Evolutionary conservation across 2,888 invertebrate species (phyloP), one percentile per base, ranked within the genome.

Genomic region (Cantharis lateralis): DNA sequence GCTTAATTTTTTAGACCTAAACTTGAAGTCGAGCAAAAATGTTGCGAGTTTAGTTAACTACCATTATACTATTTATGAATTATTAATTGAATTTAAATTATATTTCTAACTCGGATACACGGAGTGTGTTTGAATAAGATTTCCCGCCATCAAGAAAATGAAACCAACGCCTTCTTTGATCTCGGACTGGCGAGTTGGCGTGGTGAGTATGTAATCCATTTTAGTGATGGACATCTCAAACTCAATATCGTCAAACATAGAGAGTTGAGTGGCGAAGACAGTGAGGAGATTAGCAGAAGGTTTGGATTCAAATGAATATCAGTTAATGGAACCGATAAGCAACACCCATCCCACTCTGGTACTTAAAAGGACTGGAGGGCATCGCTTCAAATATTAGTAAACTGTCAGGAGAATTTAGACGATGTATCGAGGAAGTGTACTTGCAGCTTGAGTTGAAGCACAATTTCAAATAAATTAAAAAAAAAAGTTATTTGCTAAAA

Each of bases 401-500:
- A 80, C 88, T 95, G 26, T 91, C 93, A 3, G 90, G 91, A 69
- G 95, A 95, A 82, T 91, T 95, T 84, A 91, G 93, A 84, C 82
- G 86, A 70, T 92, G 93, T 75, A 89, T 95, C 11, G 94, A 94
- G 71, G 95, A 95, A 76, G 91, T 94, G 88, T 94, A 76, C 88
- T 94, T 61, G 92, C 93, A n/a, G 92, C 93, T 66, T 90, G 91
- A 77, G 93, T 93, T 0, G 93, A 93, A 75, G 90, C 91, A n/a
- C n/a, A n/a, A n/a, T n/a, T n/a, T n/a, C n/a, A n/a, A n/a, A n/a
- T n/a, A n/a, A n/a, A n/a, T n/a, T n/a, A n/a, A n/a, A n/a, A n/a
- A n/a, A n/a, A n/a, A n/a, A n/a, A n/a, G n/a, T n/a, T n/a, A n/a
- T n/a, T n/a, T n/a, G n/a, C n/a, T n/a, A n/a, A n/a, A n/a, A n/a